Percentiles rank a stretch among this genome's conserved stretches.
These are phyloP conservation scores for Elachura formosa DNA, from an alignment of 2,113 vertebrate genomes.

Conservation along the genomic window DNA sequence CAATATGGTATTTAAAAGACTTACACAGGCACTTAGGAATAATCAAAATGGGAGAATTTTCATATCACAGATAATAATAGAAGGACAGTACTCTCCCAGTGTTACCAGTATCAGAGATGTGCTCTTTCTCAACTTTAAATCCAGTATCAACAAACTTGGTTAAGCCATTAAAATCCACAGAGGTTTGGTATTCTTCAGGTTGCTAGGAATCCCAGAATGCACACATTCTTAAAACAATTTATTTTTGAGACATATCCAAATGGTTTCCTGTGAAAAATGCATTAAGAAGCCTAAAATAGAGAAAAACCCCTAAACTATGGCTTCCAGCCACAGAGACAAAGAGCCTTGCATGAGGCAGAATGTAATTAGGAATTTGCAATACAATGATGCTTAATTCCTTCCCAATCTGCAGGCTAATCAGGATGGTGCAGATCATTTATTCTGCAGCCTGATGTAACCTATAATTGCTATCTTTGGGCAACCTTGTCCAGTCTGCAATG, in stretches of 20 bases:
- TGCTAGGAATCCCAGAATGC: neutral
- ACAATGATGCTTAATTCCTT: neutral
- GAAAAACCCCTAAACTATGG: neutral
- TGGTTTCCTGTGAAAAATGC: neutral
- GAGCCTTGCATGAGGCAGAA: neutral
- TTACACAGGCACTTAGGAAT: neutral
- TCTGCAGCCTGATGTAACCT: neutral
- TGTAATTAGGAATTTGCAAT: neutral
- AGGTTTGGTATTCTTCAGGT: neutral
- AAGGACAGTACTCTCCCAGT: neutral
- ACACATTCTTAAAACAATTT: neutral
- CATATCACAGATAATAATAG: neutral
- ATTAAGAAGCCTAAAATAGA: neutral
- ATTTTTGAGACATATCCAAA: neutral
- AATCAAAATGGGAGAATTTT: neutral
- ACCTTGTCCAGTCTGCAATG: neutral
- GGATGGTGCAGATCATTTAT: neutral
- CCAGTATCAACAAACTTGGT: neutral
- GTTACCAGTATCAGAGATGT: neutral
- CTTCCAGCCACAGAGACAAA: neutral
- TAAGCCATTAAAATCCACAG: constrained; percentile 5
- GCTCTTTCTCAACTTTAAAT: constrained; percentile 10
- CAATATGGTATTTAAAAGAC: neutral
- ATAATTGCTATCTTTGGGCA: neutral
- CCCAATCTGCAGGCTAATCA: neutral